Evolutionary conservation across 2,888 invertebrate species (phyloP), one percentile per base, ranked within the genome.

Genomic region (Amblyjoppa proteus): DNA sequence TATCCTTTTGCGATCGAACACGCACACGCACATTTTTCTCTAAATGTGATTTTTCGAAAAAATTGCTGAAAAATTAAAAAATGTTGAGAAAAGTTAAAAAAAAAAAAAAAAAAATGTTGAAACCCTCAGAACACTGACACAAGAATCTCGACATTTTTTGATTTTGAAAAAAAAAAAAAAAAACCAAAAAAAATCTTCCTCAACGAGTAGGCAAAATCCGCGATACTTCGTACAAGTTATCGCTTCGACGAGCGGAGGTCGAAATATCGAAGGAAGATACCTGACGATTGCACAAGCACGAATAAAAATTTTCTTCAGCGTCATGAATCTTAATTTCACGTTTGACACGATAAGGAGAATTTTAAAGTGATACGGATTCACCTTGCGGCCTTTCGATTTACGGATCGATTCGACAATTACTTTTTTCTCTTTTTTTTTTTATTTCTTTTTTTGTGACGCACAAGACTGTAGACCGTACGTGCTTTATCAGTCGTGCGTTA

Each of bases 361-460:
- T 28, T 58, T 28, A 9, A 25, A 11, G 34, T 5, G 34, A 34
- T 64, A 34, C 34, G n/a, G 34, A n/a, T 64, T 31, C 34, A 16
- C 28, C 16, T 16, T 64, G 2, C 6, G 1, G 16, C 5, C 9
- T 61, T 16, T 64, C 28, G 16, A 31, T 64, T 34, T n/a, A 31
- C 16, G 0, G n/a, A 64, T 34, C 38, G 16, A 3, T 16, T 28
- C 7, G n/a, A 64, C 34, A 34, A n/a, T 0, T 38, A 31, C 16
- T 6, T 64, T 16, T 64, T 1, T 34, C n/a, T n/a, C n/a, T 64
- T 31, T 64, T 34, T 34, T 20, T 20, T 20, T 20, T 20, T 20
- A 20, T 64, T 9, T 34, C 34, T 31, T 64, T 34, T 34, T 34
- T 56, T 53, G n/a, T 56, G 71, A 71, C 56, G 71, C 34, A 56